phyloP scores from a whole-genome alignment of 1,140 invertebrate genomes.

The Ectropis grisescens region DNA sequence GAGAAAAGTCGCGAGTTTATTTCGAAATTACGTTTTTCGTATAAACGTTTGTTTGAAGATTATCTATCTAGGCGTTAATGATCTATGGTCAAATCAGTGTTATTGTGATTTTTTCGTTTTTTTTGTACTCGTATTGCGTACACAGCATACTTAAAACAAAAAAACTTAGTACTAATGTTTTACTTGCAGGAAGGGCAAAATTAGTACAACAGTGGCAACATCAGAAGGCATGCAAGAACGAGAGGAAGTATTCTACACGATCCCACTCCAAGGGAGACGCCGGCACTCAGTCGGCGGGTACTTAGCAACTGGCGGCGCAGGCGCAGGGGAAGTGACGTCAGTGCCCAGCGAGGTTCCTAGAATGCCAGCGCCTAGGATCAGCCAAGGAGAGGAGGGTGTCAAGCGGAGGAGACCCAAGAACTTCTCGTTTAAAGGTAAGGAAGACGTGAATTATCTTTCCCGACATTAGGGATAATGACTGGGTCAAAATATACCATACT shows the following conservation, averaged over 20 bases:
- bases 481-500: too few relatives aligned
- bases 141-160: too few relatives aligned
- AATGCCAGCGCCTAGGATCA: conserved; percentile 47
- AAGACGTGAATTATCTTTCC: too few relatives aligned
- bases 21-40: too few relatives aligned
- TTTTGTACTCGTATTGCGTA: too few relatives aligned
- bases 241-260: conserved; percentile 64
- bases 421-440: conserved; percentile 55
- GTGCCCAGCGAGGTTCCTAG: conserved; percentile 63
- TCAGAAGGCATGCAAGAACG: conserved; percentile 44
- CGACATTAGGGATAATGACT: too few relatives aligned
- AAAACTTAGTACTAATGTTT: too few relatives aligned
- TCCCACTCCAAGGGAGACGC: conserved; percentile 56
- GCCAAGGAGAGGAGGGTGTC: conserved; percentile 34
- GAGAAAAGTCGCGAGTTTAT: too few relatives aligned
- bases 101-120: too few relatives aligned
- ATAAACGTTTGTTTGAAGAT: too few relatives aligned
- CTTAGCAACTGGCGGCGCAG: conserved; percentile 45
- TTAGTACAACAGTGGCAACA: conserved; percentile 36
- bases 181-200: conserved; percentile 48
- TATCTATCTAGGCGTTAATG: too few relatives aligned
- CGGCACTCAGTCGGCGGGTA: conserved; percentile 69
- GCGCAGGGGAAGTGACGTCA: conserved; percentile 49
- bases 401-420: conserved; percentile 49
- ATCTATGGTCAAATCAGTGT: too few relatives aligned